phyloP scores from a whole-genome alignment of 2,113 vertebrate species.

The Jaculus jaculus region DNA sequence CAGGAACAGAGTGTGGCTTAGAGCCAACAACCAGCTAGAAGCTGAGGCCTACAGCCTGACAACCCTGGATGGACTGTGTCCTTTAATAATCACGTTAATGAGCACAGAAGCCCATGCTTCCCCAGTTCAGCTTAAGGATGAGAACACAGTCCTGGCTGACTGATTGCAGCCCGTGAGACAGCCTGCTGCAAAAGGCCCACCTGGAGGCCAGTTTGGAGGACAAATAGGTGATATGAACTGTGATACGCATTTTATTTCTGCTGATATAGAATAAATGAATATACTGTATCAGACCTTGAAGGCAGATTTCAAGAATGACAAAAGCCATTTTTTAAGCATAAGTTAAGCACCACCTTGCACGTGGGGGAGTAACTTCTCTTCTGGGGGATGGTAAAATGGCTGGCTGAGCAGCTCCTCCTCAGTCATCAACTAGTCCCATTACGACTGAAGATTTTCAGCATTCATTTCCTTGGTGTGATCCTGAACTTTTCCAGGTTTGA shows the following conservation, averaged over 20 bases:
- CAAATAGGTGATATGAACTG: neutral
- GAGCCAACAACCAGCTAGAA: neutral
- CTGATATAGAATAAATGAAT: neutral
- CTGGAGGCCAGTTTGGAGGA: neutral
- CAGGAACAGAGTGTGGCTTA: neutral
- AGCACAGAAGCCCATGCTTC: neutral
- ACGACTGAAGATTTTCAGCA: neutral
- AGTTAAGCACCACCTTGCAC: neutral
- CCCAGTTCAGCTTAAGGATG: neutral
- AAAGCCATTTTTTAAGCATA: neutral
- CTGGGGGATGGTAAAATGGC: neutral
- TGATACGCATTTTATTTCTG: neutral
- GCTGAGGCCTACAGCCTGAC: neutral
- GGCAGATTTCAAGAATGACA: neutral
- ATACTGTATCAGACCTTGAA: neutral
- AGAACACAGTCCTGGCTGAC: neutral
- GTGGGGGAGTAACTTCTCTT: neutral
- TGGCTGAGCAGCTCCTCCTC: neutral
- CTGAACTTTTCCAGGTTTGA: neutral
- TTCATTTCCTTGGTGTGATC: neutral
- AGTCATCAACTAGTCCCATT: neutral
- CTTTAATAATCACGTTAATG: neutral
- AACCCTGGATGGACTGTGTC: neutral
- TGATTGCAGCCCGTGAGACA: neutral
- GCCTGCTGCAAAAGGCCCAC: neutral